Percentiles rank a stretch among this genome's conserved stretches.
Conservation (phyloP, 2,797 vertebrate species). For the Percopsis omiscomaycus region DNA sequence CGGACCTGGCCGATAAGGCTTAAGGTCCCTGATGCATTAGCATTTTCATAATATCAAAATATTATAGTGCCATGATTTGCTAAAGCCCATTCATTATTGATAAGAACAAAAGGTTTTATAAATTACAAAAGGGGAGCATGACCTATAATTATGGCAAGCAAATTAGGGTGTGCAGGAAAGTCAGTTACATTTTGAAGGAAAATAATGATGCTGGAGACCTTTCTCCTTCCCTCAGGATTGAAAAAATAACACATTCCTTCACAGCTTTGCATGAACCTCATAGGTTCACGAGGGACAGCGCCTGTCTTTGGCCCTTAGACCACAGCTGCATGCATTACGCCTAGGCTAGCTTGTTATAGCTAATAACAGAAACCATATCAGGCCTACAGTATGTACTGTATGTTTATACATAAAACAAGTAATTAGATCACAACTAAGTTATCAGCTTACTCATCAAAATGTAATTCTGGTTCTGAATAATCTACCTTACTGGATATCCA, state of each 20-base stretch:
- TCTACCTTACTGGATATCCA: too few species aligned
- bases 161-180: slow-evolving; percentile 93
- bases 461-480: too few species aligned
- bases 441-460: too few species aligned
- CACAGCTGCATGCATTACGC: slow-evolving; percentile 42
- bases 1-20: slow-evolving; percentile 91
- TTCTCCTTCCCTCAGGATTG: slow-evolving; percentile 81
- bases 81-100: slow-evolving; percentile 96
- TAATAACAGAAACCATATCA: slow-evolving; percentile 31
- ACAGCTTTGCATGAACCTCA: slow-evolving; percentile 82
- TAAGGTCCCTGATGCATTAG: slow-evolving; percentile 86
- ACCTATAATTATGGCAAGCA: slow-evolving; percentile 99
- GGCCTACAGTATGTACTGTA: slow-evolving; percentile 10
- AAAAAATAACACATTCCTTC: slow-evolving; percentile 90
- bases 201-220: slow-evolving; percentile 95
- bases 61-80: slow-evolving; percentile 86
- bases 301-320: slow-evolving; percentile 68
- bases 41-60: slow-evolving; percentile 98
- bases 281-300: slow-evolving; percentile 81
- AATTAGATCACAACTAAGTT: too few species aligned
- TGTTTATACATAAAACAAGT: background rate
- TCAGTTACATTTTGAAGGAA: slow-evolving; percentile 97
- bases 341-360: slow-evolving; percentile 39
- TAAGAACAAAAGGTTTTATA: slow-evolving; percentile 96
- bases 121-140: slow-evolving; percentile 94